Conservation (phyloP, 2,888 invertebrate genomes). For the Nomada fucata region DNA sequence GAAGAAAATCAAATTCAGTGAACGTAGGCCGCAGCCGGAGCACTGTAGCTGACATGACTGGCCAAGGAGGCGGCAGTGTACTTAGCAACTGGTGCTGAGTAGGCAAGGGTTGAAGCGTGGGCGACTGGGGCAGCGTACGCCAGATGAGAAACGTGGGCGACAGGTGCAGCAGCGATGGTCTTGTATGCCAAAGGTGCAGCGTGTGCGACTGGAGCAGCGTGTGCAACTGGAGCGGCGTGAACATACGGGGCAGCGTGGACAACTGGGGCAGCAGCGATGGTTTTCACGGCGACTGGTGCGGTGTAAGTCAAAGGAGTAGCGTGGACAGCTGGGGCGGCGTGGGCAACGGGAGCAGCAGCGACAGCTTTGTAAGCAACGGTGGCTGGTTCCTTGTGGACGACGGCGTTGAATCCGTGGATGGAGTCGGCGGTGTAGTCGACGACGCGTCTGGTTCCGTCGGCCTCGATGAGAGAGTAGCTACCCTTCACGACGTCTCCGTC, state of each 20-base stretch:
- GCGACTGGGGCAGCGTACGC: conserved; percentile 76
- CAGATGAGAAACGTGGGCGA: conserved; percentile 76
- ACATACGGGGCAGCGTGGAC: conserved; percentile 76
- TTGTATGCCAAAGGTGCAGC: conserved; percentile 61
- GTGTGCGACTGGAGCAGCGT: conserved; percentile 63
- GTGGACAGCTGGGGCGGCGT: conserved; percentile 71
- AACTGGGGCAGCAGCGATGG: conserved; percentile 78
- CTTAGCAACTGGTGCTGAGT: conserved; percentile 74
- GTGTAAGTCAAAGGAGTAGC: conserved; percentile 72
- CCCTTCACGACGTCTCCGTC: conserved; percentile 80
- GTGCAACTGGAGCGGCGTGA: conserved; percentile 55
- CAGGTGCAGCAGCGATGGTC: conserved; percentile 34
- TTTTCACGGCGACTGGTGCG: conserved; percentile 21
- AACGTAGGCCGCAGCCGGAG: conserved; percentile 80
- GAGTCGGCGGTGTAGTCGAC: conserved; percentile 81
- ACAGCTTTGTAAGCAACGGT: conserved; percentile 76
- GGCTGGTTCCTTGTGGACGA: conserved; percentile 80
- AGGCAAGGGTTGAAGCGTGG: conserved; percentile 42
- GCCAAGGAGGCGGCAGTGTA: conserved; percentile 48
- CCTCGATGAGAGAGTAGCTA: conserved; percentile 84
- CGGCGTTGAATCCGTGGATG: conserved; percentile 81
- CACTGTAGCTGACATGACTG: conserved; percentile 40
- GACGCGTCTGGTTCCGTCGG: conserved; percentile 83
- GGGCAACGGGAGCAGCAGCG: conserved; percentile 77
- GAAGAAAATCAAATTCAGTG: conserved; percentile 59